A percentile compares a stretch with the other conserved stretches of the same genome.
phyloP scores from a whole-genome alignment of 2,113 vertebrate species.

The Haemorhous mexicanus region DNA sequence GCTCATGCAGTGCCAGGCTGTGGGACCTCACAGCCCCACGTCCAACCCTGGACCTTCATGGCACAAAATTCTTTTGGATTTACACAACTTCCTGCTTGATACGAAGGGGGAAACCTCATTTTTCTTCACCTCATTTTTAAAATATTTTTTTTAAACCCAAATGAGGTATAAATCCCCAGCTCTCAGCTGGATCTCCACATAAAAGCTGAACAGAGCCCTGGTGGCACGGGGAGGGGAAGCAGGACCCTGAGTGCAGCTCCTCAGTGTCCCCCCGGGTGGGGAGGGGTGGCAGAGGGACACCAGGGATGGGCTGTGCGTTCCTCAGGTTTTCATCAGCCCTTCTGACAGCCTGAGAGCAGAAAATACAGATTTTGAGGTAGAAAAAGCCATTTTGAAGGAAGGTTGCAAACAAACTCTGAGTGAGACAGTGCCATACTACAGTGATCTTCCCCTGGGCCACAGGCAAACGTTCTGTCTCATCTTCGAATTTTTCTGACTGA shows the following conservation, averaged over 20 bases:
- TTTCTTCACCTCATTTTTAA: neutral
- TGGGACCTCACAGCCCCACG: neutral
- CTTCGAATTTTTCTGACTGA: neutral
- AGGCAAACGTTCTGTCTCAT: neutral
- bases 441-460: neutral
- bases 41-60: neutral
- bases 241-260: neutral
- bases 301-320: rapidly evolving
- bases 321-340: neutral
- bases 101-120: neutral
- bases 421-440: neutral
- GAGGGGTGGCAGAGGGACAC: neutral
- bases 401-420: neutral
- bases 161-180: neutral
- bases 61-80: neutral
- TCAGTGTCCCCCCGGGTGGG: rapidly evolving
- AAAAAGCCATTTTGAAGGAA: neutral
- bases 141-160: neutral
- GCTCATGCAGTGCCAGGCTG: neutral
- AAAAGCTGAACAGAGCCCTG: neutral
- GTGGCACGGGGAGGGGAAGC: rapidly evolving
- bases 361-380: neutral
- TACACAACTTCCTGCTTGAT: rapidly evolving
- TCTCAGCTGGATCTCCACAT: neutral
- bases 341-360: neutral